Percentiles rank a stretch among this genome's conserved stretches.
Conservation (phyloP, 2,888 invertebrate genomes). For the Nineta flava region DNA sequence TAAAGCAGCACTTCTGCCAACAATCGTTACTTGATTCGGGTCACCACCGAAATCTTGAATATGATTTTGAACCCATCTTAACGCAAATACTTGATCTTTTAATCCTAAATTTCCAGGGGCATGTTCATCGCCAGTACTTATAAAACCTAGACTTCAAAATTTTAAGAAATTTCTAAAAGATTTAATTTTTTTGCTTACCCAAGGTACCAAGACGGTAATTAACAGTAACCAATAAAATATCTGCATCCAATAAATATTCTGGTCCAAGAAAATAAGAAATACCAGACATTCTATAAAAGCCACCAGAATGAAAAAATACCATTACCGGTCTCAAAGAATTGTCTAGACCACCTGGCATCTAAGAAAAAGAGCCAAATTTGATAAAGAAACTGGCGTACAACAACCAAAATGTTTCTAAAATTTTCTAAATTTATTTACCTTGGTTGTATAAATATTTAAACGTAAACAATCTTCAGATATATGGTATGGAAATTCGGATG, state of each 20-base stretch:
- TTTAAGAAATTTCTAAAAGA: too few species aligned
- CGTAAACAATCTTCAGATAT: conserved; percentile 46
- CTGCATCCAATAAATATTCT: conserved; percentile 44
- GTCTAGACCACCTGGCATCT: neutral
- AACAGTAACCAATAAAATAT: conserved; percentile 45
- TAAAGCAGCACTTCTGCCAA: conserved; percentile 34
- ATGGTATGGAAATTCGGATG: conserved; percentile 14
- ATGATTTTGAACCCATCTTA: conserved; percentile 49
- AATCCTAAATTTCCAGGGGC: conserved; percentile 54
- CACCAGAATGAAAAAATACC: conserved; percentile 51
- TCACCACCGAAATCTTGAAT: conserved; percentile 53
- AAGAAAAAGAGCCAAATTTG: too few species aligned
- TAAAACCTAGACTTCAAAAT: conserved; percentile 28
- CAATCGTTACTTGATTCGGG: conserved; percentile 42
- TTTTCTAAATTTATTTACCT: conserved; percentile 18
- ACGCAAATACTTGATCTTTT: conserved; percentile 51
- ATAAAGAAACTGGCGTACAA: neutral
- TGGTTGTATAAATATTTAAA: conserved; percentile 42
- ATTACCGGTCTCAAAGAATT: conserved; percentile 37
- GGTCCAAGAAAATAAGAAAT: conserved; percentile 40
- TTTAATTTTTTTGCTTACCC: conserved; percentile 18
- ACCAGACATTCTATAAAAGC: conserved; percentile 41
- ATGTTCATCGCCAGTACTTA: conserved; percentile 46
- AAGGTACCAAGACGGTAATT: conserved; percentile 45
- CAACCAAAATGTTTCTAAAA: too few species aligned